A percentile compares a stretch with the other conserved stretches of the same genome.
Evolutionary conservation across 2,888 invertebrate genomes (phyloP).

Genomic region (Drosophila rellima): DNA sequence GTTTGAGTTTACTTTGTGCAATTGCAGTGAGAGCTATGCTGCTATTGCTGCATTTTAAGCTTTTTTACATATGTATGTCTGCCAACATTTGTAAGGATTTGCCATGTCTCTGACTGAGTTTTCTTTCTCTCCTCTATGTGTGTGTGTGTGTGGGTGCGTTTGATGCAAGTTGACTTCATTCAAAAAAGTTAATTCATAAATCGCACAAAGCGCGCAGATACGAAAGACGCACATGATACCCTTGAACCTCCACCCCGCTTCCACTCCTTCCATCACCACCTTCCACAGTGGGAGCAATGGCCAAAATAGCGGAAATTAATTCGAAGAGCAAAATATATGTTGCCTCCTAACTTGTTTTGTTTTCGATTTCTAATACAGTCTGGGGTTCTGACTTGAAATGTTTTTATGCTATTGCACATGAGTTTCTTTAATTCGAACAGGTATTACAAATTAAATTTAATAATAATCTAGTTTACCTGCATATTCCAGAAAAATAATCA

Average conservation of each 20-base stretch:
- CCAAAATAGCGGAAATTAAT: neutral
- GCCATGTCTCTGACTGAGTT: constrained; percentile 51
- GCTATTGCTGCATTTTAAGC: constrained; percentile 37
- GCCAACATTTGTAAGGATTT: constrained; percentile 77
- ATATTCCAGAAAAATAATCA: too few species aligned
- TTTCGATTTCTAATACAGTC: too few species aligned
- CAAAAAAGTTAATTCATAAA: constrained; percentile 81
- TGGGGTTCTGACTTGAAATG: too few species aligned
- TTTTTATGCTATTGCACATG: too few species aligned
- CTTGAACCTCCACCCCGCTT: neutral
- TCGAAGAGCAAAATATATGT: too few species aligned
- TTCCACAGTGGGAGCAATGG: neutral
- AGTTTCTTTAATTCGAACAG: too few species aligned
- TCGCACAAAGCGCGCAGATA: constrained; percentile 78
- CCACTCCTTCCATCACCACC: neutral
- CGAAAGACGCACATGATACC: constrained; percentile 60
- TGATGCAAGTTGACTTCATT: constrained; percentile 74
- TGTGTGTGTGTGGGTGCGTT: constrained; percentile 26
- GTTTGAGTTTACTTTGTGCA: constrained; percentile 42
- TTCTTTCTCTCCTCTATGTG: constrained; percentile 20
- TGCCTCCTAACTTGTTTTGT: too few species aligned
- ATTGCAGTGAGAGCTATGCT: constrained; percentile 49
- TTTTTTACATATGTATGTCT: constrained; percentile 57
- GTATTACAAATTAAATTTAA: too few species aligned
- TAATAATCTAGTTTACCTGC: too few species aligned